Conservation (phyloP, 2,797 vertebrate species). For the Anguilla anguilla region DNA sequence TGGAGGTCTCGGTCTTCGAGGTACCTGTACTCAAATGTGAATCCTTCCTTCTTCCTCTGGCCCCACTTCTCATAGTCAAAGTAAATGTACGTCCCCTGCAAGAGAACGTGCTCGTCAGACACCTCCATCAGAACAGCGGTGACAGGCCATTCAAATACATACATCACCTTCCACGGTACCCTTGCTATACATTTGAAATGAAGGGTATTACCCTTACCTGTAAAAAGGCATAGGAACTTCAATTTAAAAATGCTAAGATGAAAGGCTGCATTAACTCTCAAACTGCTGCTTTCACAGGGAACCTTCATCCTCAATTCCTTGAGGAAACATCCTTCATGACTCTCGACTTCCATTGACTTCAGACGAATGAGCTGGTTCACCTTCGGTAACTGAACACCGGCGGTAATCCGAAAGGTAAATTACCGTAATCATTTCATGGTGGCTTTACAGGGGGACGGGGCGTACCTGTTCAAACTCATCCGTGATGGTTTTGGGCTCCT, state of each 20-base stretch:
- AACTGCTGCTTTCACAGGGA: neutral
- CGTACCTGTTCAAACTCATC: slow-evolving; percentile 89
- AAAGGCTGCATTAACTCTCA: neutral
- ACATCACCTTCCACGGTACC: neutral
- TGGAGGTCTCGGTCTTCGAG: slow-evolving; percentile 91
- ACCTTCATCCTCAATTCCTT: neutral
- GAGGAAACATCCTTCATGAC: neutral
- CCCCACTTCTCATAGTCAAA: slow-evolving; percentile 96
- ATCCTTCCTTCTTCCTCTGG: slow-evolving; percentile 91
- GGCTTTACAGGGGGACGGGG: neutral
- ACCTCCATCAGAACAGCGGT: neutral
- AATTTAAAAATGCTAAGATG: neutral
- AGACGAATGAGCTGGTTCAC: neutral
- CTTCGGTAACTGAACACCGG: neutral
- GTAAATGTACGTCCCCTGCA: slow-evolving; percentile 91
- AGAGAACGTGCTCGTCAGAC: slow-evolving; percentile 28
- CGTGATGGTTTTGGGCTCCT: slow-evolving; percentile 90
- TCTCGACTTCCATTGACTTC: neutral
- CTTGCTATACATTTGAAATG: neutral
- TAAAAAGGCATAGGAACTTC: neutral
- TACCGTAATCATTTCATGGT: neutral
- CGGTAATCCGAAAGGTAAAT: neutral
- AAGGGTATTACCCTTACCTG: neutral
- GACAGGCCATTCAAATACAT: neutral
- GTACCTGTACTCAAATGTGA: slow-evolving; percentile 92